These are phyloP conservation scores for Alosa sapidissima DNA, from an alignment of 2,797 vertebrate genomes.

Conservation along the genomic window DNA sequence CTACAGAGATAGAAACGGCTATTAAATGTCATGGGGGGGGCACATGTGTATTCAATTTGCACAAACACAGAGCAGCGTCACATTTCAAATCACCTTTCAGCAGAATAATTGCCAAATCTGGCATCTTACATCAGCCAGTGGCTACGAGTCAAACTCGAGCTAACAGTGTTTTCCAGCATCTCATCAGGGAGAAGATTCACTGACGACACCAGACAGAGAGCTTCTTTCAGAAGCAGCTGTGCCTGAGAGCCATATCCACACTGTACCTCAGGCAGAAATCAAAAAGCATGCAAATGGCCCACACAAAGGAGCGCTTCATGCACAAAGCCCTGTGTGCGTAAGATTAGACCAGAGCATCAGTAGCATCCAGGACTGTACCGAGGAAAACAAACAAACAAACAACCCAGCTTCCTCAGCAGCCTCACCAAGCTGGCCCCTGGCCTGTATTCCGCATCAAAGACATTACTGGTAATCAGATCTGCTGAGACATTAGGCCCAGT, in stretches of 20 bases:
- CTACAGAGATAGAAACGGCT: background rate
- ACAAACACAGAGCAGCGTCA: background rate
- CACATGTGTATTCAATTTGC: background rate
- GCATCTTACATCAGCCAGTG: background rate
- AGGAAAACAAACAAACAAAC: constrained; percentile 17
- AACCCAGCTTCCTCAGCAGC: background rate
- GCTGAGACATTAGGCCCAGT: background rate
- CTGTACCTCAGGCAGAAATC: constrained; percentile 47
- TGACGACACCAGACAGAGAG: background rate
- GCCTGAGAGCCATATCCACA: background rate
- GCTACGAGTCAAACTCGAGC: background rate
- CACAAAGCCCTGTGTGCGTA: constrained; percentile 25
- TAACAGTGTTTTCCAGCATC: background rate
- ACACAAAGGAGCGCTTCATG: constrained; percentile 66
- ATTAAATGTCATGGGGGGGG: background rate
- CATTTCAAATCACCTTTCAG: background rate
- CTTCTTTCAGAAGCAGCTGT: background rate
- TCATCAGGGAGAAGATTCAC: background rate
- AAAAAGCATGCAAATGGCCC: constrained; percentile 45
- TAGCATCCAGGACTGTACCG: background rate
- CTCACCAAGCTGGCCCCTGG: background rate
- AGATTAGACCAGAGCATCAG: background rate
- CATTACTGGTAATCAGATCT: background rate
- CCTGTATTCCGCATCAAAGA: background rate
- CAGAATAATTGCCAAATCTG: background rate